Base-by-base conservation (phyloP, 2,888 invertebrate genomes). In the Morpho achilles region DNA sequence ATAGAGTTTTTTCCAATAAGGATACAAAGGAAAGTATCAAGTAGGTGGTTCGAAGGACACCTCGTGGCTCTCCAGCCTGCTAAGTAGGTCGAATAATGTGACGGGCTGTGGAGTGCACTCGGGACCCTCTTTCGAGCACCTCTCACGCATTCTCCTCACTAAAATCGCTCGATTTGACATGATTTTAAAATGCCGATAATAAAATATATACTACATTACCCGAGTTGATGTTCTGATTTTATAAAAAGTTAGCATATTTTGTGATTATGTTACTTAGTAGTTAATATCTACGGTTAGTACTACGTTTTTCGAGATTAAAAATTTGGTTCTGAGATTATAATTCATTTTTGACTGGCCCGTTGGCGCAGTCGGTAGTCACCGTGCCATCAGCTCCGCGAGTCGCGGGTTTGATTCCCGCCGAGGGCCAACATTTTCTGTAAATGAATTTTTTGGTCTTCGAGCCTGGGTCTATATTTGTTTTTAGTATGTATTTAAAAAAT, bases 21-120 rank as follows among this genome's bases (percentile, higher is more conserved):
- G 68, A 67, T 65, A 68, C 66, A 68, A 68, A 67, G 67, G 61
- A 62, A 58, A 52, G 61, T 52, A 56, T 65, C 58, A 65, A 67
- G 66, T 66, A 63, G 62, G 61, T 65, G 63, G 63, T 59, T 62
- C 63, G 63, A 59, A 65, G 76, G 83, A 84, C 84, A 86, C 85
- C 84, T 84, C 79, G 66, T 70, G 71, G 76, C 74, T 73, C 77
- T 74, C 69, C 72, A 62, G 58, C 62, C 23, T 79, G 75, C 79
- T 88, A 88, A 90, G 89, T 88, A 88, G 88, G 86, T 82, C 85
- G 89, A 87, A 88, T 88, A 89, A 89, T 85, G 82, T 87, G 87
- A 77, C 82, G 79, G 75, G 79, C 79, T 75, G 70, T 77, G 69
- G 67, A 89, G 89, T 72, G 82, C 81, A 72, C 89, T 90, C 76